A percentile compares a stretch with the other conserved stretches of the same genome.
Conservation (phyloP, 2,113 vertebrate genomes). For the Capreolus pygargus region DNA sequence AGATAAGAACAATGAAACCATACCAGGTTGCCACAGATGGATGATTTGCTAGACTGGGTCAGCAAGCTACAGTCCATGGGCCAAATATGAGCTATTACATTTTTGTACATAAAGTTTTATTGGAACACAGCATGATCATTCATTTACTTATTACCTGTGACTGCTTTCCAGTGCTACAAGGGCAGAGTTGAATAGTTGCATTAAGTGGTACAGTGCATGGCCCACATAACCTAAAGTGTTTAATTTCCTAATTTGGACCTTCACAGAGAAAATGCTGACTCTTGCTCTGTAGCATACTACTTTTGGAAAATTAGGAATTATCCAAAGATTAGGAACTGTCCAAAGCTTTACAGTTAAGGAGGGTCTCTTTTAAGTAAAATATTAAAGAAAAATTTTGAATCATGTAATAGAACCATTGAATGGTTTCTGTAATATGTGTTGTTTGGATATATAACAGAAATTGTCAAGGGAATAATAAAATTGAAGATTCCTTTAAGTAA, state of each 20-base stretch:
- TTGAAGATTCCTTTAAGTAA: background rate
- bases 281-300: background rate
- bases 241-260: background rate
- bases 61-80: background rate
- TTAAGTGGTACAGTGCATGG: background rate
- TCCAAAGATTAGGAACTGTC: background rate
- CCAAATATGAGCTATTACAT: background rate
- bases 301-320: background rate
- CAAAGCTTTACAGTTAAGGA: background rate
- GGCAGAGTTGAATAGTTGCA: background rate
- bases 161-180: background rate
- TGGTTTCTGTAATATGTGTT: background rate
- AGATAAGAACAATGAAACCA: background rate
- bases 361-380: background rate
- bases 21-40: background rate
- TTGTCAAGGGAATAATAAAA: background rate
- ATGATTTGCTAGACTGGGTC: background rate
- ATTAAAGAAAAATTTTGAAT: background rate
- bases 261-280: background rate
- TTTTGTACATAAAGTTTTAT: background rate
- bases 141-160: background rate
- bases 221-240: background rate
- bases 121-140: background rate
- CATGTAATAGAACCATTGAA: background rate
- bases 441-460: background rate